Evolutionary conservation across 2,797 vertebrate genomes (phyloP).

Genomic region (Rousettus madagascariensis): DNA sequence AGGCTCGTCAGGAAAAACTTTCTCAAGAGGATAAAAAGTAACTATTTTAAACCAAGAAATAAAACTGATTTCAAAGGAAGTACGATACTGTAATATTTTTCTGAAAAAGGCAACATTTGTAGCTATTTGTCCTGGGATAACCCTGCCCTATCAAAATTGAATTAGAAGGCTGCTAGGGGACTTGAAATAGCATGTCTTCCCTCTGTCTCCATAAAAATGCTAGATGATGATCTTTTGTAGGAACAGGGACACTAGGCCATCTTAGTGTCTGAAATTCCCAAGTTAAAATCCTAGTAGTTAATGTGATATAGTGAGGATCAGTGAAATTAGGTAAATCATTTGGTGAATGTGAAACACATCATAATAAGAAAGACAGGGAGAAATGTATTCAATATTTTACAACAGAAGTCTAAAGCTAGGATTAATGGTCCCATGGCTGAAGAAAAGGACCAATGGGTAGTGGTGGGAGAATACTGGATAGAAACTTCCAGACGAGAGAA

Average conservation of each 20-base stretch:
- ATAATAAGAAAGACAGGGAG: background rate
- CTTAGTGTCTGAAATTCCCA: background rate
- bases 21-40: constrained; percentile 15
- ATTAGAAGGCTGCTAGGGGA: background rate
- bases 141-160: constrained; percentile 1
- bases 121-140: background rate
- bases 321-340: background rate
- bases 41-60: background rate
- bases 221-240: background rate
- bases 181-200: background rate
- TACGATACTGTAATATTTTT: background rate
- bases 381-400: background rate
- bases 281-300: background rate
- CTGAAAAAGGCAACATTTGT: background rate
- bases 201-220: background rate
- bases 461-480: too few species aligned
- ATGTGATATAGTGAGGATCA: background rate
- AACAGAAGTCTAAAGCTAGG: background rate
- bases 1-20: background rate
- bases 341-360: background rate
- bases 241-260: background rate
- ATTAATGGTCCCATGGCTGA: background rate
- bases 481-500: background rate
- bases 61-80: constrained; percentile 42
- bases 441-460: background rate